Conservation (phyloP, 2,888 invertebrate species). For the Drosophila austrosaltans region DNA sequence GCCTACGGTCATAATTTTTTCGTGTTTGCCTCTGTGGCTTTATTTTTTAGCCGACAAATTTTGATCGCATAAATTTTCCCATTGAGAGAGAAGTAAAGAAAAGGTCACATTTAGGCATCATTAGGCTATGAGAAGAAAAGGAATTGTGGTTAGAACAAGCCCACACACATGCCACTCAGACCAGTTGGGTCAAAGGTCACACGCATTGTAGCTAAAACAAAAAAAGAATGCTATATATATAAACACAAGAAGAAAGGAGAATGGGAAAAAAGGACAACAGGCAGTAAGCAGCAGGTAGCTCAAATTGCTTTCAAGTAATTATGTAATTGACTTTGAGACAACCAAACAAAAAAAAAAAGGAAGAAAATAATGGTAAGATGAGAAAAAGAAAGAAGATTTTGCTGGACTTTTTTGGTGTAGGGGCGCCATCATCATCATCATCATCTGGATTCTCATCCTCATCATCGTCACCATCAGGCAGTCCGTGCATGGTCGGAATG, state of each 20-base stretch:
- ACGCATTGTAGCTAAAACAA: constrained; percentile 35
- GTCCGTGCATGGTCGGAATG: constrained; percentile 41
- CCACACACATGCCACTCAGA: constrained; percentile 52
- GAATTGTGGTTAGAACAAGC: constrained; percentile 54
- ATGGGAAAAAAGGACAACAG: constrained; percentile 24
- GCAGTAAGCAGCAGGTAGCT: constrained; percentile 50
- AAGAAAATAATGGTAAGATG: constrained; percentile 17
- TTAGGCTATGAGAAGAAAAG: constrained; percentile 52
- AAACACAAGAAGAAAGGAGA: background rate
- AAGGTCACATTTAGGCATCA: constrained; percentile 68
- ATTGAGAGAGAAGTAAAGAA: constrained; percentile 47
- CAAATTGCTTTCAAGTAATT: constrained; percentile 73
- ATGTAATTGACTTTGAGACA: constrained; percentile 67
- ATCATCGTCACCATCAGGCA: constrained; percentile 15
- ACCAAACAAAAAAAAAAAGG: too few species aligned
- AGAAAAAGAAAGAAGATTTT: constrained; percentile 10
- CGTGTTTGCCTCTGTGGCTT: constrained; percentile 10
- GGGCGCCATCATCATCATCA: constrained; percentile 59
- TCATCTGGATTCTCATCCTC: constrained; percentile 16
- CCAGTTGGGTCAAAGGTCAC: constrained; percentile 37
- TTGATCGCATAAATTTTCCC: constrained; percentile 66
- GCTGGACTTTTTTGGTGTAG: constrained; percentile 30
- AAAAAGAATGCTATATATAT: background rate
- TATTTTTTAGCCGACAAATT: constrained; percentile 1
- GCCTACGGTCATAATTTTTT: constrained; percentile 45